Base-by-base conservation (phyloP, 2,797 vertebrate species). In the Leptoclinus maculatus region DNA sequence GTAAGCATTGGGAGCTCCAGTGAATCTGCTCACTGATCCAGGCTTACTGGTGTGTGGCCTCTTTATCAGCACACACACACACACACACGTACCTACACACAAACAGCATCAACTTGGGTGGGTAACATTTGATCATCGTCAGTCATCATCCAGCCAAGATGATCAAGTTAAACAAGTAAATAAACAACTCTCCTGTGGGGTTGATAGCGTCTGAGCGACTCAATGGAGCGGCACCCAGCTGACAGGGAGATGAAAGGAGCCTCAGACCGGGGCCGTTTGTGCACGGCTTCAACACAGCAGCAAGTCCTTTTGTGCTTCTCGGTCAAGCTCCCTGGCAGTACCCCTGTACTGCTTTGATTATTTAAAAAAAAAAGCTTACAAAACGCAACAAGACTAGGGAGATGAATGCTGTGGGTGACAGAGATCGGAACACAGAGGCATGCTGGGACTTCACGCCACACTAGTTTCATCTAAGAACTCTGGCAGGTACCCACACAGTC, bases 81-180 rank as follows among this genome's bases (percentile, higher is more conserved):
- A 69, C 54, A 66, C 60, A 72, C 65, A 59, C 66, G 65, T 29
- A 84, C 56, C 12, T 19, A 14, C 71, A 14, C 71, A 63, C 60
- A 74, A 53, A 63, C 74, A 70, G 56, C 80, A 45, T 86, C 92
- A 29, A 90, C 93, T 54, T 95, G 94, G 94, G 93, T 95, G 94
- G 93, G 88, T 93, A 70, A 70, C 83, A 72, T 90, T 87, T 93
- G 91, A 93, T 92, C 78, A 67, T 76, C 53, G 38, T 80, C 80
- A 78, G 76, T 91, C 78, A 63, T 81, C 67, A 76, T 78, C 87
- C 75, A 87, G 76, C 80, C 80, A 79, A 76, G 77, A 83, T 88
- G 74, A 79, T 84, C 57, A 78, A 79, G 77, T 90, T 81, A 77
- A 90, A 87, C 71, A 79, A 78, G 85, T 86, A 93, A 93, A 93